Evolutionary conservation across 2,888 invertebrate genomes (phyloP).

Genomic region (Oeneis ivallda): DNA sequence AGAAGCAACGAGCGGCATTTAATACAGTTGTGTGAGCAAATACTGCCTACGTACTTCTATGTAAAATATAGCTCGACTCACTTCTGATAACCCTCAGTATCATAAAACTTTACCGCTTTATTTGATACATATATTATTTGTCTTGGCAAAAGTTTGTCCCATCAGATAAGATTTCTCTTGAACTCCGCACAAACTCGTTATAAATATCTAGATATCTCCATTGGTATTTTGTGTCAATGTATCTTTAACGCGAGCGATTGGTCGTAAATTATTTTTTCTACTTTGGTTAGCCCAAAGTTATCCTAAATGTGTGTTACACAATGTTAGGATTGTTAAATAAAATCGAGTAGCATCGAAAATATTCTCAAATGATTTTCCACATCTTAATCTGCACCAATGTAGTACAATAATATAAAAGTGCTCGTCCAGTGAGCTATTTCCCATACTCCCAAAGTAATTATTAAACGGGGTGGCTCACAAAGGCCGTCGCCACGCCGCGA

Average conservation of each 20-base stretch:
- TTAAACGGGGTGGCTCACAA: constrained; percentile 67
- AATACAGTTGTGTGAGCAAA: constrained; percentile 59
- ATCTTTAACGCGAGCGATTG: constrained; percentile 17
- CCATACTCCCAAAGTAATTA: constrained; percentile 78
- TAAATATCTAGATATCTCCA: constrained; percentile 24
- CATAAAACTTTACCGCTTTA: constrained; percentile 66
- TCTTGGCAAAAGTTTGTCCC: constrained; percentile 67
- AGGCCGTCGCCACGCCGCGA: constrained; percentile 53
- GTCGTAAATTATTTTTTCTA: neutral
- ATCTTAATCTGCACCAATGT: constrained; percentile 48
- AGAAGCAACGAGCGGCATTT: constrained; percentile 55
- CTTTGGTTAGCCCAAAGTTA: neutral
- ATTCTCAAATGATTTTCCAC: too few relatives aligned
- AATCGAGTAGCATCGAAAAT: too few relatives aligned
- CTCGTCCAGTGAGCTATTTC: constrained; percentile 70
- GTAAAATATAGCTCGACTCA: constrained; percentile 59
- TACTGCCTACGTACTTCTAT: constrained; percentile 56
- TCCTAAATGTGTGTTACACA: too few relatives aligned
- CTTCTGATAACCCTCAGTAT: constrained; percentile 73
- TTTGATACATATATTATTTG: constrained; percentile 72
- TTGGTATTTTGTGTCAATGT: constrained; percentile 31
- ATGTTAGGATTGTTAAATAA: too few relatives aligned
- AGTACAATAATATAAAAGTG: constrained; percentile 67
- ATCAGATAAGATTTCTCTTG: constrained; percentile 58
- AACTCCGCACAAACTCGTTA: constrained; percentile 36